Conservation (phyloP, 2,113 vertebrate species). For the Cygnus atratus region DNA sequence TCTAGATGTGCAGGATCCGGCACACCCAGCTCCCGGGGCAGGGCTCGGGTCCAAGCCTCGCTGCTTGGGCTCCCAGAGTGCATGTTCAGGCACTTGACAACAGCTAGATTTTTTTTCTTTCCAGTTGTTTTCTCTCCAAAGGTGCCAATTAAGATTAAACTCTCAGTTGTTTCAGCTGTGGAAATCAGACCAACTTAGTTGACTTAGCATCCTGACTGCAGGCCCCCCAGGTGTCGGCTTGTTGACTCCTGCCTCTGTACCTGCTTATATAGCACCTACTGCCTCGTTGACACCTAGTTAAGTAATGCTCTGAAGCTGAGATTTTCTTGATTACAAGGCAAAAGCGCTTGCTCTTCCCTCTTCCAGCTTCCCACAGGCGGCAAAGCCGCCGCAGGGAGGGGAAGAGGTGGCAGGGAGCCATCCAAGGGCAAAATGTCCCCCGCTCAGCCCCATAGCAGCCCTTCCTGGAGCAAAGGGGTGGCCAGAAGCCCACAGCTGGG, state of each 20-base stretch:
- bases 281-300: background rate
- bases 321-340: slow-evolving; percentile 4
- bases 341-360: background rate
- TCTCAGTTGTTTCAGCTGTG: background rate
- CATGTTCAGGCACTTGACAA: background rate
- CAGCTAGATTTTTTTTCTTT: background rate
- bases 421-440: background rate
- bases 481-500: background rate
- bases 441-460: background rate
- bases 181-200: background rate
- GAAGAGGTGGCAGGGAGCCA: background rate
- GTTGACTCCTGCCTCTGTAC: slow-evolving; percentile 6
- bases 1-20: background rate
- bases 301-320: background rate
- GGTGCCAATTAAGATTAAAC: background rate
- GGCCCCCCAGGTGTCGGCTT: background rate
- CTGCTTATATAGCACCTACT: background rate
- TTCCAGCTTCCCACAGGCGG: background rate
- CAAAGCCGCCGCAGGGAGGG: background rate
- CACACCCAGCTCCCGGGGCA: background rate
- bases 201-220: background rate
- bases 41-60: background rate
- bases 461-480: background rate
- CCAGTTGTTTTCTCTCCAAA: background rate
- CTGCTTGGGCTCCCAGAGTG: background rate